Conservation (phyloP, 2,888 invertebrate genomes). For the Idaea straminata region DNA sequence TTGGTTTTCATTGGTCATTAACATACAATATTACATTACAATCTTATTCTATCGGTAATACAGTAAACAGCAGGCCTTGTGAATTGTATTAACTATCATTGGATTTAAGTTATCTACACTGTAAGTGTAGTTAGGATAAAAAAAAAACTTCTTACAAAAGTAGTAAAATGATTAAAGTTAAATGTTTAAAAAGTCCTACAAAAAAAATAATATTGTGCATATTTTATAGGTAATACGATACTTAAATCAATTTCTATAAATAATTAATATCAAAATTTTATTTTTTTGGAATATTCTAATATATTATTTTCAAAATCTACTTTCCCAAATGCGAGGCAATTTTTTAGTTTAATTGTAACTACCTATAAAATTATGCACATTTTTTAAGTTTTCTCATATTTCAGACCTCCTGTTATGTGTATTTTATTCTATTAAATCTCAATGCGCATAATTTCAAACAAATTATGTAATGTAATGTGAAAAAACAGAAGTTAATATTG, state of each 20-base stretch:
- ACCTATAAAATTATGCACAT: conserved; percentile 58
- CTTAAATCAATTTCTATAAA: conserved; percentile 65
- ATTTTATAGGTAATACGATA: conserved; percentile 51
- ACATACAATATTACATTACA: conserved; percentile 78
- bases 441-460: conserved; percentile 35
- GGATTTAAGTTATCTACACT: not conserved
- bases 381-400: conserved; percentile 35
- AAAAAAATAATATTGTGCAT: conserved; percentile 41
- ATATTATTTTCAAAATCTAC: conserved; percentile 77
- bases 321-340: conserved; percentile 80
- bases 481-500: conserved; percentile 54
- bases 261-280: conserved; percentile 64
- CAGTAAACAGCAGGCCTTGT: conserved; percentile 74
- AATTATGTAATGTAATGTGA: conserved; percentile 27
- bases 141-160: not conserved
- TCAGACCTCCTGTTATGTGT: conserved; percentile 73
- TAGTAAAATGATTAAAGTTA: not conserved
- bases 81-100: not conserved
- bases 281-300: conserved; percentile 72
- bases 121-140: not conserved
- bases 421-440: conserved; percentile 49
- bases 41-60: conserved; percentile 72
- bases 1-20: conserved; percentile 82
- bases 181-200: not conserved
- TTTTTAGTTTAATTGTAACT: conserved; percentile 66